These are phyloP conservation scores for Nothoprocta pentlandii DNA, from an alignment of 2,113 vertebrate genomes.

Conservation along the genomic window DNA sequence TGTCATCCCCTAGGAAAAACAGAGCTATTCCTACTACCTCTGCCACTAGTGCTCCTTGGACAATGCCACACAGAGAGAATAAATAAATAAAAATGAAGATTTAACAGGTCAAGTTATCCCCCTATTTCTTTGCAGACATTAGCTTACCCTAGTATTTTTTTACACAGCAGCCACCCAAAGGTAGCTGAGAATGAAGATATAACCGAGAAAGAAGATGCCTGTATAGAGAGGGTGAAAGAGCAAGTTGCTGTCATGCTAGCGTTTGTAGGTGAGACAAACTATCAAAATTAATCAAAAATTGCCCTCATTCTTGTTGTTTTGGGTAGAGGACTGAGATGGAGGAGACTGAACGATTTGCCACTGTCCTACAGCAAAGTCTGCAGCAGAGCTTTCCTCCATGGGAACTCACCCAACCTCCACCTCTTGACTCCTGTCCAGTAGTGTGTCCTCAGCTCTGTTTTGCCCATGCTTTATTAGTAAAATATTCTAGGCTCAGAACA, in stretches of 20 bases:
- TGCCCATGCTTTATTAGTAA: not conserved
- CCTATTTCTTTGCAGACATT: not conserved
- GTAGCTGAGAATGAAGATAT: not conserved
- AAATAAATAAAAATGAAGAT: rapidly evolving
- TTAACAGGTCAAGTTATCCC: not conserved
- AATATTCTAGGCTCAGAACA: not conserved
- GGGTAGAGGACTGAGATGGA: not conserved
- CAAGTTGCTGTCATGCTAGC: not conserved
- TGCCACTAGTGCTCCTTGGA: not conserved
- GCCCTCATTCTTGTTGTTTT: not conserved
- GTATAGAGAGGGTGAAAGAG: not conserved
- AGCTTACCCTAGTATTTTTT: not conserved
- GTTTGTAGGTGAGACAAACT: rapidly evolving
- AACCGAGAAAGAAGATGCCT: not conserved
- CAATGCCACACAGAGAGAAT: rapidly evolving
- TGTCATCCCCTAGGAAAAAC: not conserved
- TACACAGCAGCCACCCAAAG: not conserved
- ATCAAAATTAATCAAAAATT: not conserved
- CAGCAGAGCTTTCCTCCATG: not conserved
- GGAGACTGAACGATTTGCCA: not conserved
- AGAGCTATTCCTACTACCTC: not conserved
- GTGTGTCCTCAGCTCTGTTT: not conserved
- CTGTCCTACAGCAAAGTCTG: not conserved
- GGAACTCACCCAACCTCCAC: not conserved
- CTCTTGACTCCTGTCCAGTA: not conserved